phyloP scores from a whole-genome alignment of 2,888 invertebrate genomes.

The Dendrolimus houi region DNA sequence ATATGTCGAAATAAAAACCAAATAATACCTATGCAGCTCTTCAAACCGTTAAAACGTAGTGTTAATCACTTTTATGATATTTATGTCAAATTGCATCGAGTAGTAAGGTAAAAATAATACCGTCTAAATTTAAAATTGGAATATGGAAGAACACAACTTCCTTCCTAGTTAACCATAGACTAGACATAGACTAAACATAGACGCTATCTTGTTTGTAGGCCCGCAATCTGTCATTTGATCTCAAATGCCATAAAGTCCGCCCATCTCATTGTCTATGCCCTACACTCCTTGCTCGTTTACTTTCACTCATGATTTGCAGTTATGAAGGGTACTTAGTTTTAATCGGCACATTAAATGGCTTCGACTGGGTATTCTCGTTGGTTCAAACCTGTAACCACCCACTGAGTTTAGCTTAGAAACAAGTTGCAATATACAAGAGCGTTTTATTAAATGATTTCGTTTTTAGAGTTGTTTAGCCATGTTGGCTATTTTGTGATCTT shows the following conservation, averaged over 20 bases:
- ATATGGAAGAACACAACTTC: too few relatives aligned
- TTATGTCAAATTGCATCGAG: too few relatives aligned
- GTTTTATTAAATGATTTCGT: not conserved
- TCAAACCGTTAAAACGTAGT: too few relatives aligned
- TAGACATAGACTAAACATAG: not conserved
- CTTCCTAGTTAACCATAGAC: not conserved
- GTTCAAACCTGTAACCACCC: not conserved
- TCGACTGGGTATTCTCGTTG: not conserved
- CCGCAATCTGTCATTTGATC: constrained; percentile 5
- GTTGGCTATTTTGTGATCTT: too few relatives aligned
- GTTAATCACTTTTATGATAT: too few relatives aligned
- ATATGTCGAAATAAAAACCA: too few relatives aligned
- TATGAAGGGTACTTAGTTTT: constrained; percentile 1
- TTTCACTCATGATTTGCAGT: constrained; percentile 8
- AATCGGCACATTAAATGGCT: constrained; percentile 2
- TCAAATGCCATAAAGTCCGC: constrained; percentile 11
- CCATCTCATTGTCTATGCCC: constrained; percentile 5
- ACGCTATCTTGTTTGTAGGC: not conserved
- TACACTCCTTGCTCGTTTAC: constrained; percentile 6
- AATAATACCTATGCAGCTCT: too few relatives aligned
- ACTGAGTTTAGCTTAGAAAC: not conserved
- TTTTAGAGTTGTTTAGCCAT: not conserved
- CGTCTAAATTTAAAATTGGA: too few relatives aligned
- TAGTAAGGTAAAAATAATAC: too few relatives aligned
- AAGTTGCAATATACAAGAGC: not conserved